Evolutionary conservation across 2,113 vertebrate genomes (phyloP).

Genomic region (Hippopotamus amphibius): DNA sequence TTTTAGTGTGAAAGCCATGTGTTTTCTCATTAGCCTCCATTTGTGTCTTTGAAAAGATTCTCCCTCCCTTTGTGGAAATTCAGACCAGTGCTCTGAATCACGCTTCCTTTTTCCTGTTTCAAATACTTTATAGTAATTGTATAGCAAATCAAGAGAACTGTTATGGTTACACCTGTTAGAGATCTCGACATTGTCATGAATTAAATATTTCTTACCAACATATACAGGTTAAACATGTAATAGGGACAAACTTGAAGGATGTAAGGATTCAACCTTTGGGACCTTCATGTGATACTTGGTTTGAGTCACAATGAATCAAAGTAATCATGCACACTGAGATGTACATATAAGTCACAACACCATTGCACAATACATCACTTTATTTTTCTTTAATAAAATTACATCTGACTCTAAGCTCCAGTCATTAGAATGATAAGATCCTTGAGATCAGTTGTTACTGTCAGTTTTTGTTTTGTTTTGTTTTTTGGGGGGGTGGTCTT

Average conservation of each 20-base stretch:
- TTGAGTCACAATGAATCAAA: slow-evolving; percentile 11
- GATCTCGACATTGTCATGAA: not conserved
- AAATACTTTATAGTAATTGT: not conserved
- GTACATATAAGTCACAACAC: not conserved
- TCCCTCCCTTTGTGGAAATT: not conserved
- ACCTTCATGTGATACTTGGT: not conserved
- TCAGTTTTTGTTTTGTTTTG: not conserved
- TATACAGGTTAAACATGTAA: not conserved
- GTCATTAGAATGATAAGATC: not conserved
- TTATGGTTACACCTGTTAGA: not conserved
- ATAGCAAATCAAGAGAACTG: not conserved
- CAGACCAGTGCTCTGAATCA: not conserved
- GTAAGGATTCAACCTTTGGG: not conserved
- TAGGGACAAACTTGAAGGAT: not conserved
- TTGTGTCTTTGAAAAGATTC: not conserved
- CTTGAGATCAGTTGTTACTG: not conserved
- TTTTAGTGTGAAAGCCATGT: not conserved
- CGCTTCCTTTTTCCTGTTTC: not conserved
- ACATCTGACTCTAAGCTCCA: not conserved
- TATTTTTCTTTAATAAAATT: slow-evolving; percentile 25
- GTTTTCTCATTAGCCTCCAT: not conserved
- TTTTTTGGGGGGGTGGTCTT: not conserved
- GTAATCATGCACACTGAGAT: not conserved
- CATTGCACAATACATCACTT: not conserved
- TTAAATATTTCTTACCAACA: not conserved